Conservation (phyloP, 1,140 invertebrate genomes). For the Drosophila micromelanica region DNA sequence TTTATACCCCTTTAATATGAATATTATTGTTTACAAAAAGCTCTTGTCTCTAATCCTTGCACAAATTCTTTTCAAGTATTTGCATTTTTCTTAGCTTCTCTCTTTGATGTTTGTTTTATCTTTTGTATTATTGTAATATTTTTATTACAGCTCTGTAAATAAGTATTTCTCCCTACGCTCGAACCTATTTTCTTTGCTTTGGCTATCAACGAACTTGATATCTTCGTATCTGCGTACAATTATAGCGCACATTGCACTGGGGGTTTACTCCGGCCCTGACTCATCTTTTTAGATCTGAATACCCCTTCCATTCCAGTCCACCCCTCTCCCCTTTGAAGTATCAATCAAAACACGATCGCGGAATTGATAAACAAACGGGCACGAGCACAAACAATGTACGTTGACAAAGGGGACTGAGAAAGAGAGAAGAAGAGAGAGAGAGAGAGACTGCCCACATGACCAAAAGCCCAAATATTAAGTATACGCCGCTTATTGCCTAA, state of each 20-base stretch:
- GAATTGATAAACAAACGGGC: constrained; percentile 36
- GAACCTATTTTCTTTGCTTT: neutral
- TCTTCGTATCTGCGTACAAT: constrained; percentile 11
- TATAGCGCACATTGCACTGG: constrained; percentile 33
- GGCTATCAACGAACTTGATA: constrained; percentile 4
- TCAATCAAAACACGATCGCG: constrained; percentile 33
- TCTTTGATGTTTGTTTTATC: neutral
- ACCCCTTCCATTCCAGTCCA: too few species aligned
- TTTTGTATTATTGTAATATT: neutral
- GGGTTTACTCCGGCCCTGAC: constrained; percentile 17
- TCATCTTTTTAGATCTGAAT: constrained; percentile 26
- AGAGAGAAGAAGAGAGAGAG: too few species aligned
- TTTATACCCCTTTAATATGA: too few species aligned
- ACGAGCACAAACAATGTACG: constrained; percentile 14
- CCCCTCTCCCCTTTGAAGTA: too few species aligned
- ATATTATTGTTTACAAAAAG: too few species aligned
- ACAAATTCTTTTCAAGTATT: constrained; percentile 8
- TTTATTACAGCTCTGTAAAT: constrained; percentile 7
- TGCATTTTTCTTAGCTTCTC: neutral
- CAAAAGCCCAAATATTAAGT: constrained; percentile 32
- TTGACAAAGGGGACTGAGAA: too few species aligned
- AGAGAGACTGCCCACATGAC: constrained; percentile 13
- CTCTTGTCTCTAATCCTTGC: neutral
- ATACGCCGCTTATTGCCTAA: constrained; percentile 50
- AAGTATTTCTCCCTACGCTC: constrained; percentile 2